Evolutionary conservation across 2,113 vertebrate genomes (phyloP).

Genomic region (Lathamus discolor): DNA sequence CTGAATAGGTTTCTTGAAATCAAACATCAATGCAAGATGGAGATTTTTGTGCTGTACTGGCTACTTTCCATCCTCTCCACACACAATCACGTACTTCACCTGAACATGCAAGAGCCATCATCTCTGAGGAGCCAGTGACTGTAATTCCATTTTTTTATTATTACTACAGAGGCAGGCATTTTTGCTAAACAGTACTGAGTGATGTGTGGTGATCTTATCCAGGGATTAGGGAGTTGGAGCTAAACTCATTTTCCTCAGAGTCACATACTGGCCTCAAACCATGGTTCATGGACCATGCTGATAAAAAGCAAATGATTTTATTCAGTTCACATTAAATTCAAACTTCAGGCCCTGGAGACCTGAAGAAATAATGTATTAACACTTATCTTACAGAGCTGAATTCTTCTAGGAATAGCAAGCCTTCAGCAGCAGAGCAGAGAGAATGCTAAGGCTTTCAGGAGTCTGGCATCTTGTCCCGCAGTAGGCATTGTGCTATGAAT

Average conservation of each 20-base stretch:
- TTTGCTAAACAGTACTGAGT: constrained; percentile 59
- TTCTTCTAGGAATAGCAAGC: constrained; percentile 64
- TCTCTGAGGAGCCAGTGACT: not conserved
- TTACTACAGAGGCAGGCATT: not conserved
- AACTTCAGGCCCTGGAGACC: constrained; percentile 52
- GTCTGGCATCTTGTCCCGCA: not conserved
- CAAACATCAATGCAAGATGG: not conserved
- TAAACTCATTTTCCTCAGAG: constrained; percentile 65
- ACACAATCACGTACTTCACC: not conserved
- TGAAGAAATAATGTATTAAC: constrained; percentile 66
- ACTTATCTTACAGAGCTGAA: constrained; percentile 52
- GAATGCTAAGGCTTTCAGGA: constrained; percentile 27
- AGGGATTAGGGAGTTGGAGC: constrained; percentile 51
- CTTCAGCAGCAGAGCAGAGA: constrained; percentile 34
- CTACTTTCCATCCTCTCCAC: not conserved
- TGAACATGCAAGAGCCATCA: constrained; percentile 37
- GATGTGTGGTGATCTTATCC: constrained; percentile 30
- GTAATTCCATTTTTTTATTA: constrained; percentile 39
- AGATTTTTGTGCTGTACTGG: not conserved
- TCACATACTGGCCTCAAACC: constrained; percentile 50
- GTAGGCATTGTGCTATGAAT: not conserved
- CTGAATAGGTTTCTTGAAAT: not conserved
- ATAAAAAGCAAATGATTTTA: constrained; percentile 77
- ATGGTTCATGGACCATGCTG: constrained; percentile 65
- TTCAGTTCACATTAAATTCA: constrained; percentile 68